Evolutionary conservation across 1,140 invertebrate genomes (phyloP).

Genomic region (Drosophila eugracilis): DNA sequence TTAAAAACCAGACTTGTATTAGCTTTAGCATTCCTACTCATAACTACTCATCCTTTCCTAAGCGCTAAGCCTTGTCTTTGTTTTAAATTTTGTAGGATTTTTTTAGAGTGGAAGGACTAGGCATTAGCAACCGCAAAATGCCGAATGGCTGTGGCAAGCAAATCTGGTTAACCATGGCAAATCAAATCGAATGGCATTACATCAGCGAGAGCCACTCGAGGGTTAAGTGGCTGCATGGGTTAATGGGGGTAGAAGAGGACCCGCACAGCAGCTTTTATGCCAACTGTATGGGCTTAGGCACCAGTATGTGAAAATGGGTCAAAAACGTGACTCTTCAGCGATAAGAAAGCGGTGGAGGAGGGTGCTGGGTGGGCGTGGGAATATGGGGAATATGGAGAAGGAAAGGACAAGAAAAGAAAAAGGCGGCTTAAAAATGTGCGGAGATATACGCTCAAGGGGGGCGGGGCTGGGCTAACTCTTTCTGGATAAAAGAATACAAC

Average conservation of each 20-base stretch:
- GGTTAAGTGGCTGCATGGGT: conserved; percentile 52
- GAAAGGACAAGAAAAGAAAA: background rate
- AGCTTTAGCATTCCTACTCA: no score
- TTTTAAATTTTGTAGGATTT: background rate
- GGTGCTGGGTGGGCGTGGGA: conserved; percentile 4
- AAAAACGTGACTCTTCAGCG: conserved; percentile 51
- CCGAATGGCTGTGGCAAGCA: conserved; percentile 45
- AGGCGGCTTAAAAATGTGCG: conserved; percentile 6
- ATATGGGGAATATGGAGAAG: background rate
- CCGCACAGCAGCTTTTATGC: conserved; percentile 28
- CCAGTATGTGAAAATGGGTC: conserved; percentile 50
- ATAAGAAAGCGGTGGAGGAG: conserved; percentile 11
- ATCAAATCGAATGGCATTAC: conserved; percentile 55
- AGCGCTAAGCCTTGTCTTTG: no score
- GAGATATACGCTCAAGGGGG: background rate
- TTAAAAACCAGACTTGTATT: no score
- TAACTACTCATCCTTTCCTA: no score
- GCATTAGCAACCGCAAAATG: conserved; percentile 38
- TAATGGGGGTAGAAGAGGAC: conserved; percentile 30
- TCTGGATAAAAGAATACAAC: conserved; percentile 4
- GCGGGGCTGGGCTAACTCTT: background rate
- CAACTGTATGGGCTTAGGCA: conserved; percentile 24
- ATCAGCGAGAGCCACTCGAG: conserved; percentile 52
- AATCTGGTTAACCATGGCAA: conserved; percentile 51
- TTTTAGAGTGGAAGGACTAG: conserved; percentile 13